These are phyloP conservation scores for Pelagia noctiluca DNA, from an alignment of 30 jellyfish, hydroid and myxozoan species.

Conservation along the genomic window DNA sequence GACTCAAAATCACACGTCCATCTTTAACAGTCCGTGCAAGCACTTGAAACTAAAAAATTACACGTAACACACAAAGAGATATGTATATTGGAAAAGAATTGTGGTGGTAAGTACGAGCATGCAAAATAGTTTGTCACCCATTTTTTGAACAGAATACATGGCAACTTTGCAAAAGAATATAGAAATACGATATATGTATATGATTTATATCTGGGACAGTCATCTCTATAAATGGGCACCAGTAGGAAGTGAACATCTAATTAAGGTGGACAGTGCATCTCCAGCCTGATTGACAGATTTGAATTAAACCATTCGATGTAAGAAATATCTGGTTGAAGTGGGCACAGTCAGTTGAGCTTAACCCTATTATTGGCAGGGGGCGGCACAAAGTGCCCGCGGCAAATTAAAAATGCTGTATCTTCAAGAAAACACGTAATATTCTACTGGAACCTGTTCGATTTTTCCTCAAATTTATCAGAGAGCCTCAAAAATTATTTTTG, in stretches of 20 bases:
- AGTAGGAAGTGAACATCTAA: neutral
- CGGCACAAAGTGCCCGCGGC: too few species aligned
- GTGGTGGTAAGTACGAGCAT: constrained; percentile 19
- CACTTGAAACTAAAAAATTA: too few species aligned
- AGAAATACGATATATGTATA: too few species aligned
- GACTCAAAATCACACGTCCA: too few species aligned
- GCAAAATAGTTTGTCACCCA: constrained; percentile 4
- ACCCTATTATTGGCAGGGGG: too few species aligned
- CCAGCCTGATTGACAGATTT: constrained; percentile 18
- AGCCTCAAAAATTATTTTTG: too few species aligned
- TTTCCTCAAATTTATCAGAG: too few species aligned
- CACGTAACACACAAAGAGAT: too few species aligned
- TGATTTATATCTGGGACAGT: constrained; percentile 5
- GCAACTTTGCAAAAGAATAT: constrained; percentile 3
- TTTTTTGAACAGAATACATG: constrained; percentile 7
- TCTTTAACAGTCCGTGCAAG: too few species aligned
- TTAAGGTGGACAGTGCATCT: neutral
- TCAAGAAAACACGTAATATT: too few species aligned
- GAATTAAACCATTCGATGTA: constrained; percentile 10
- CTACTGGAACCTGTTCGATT: too few species aligned
- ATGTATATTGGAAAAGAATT: constrained; percentile 15
- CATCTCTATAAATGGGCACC: constrained; percentile 5
- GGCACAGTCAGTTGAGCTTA: constrained; percentile 18
- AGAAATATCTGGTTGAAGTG: constrained; percentile 4
- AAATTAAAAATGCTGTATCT: too few species aligned